Percentiles rank a stretch among this genome's conserved stretches.
Conservation (phyloP, 2,888 invertebrate species). For the Tortricodes alternella region DNA sequence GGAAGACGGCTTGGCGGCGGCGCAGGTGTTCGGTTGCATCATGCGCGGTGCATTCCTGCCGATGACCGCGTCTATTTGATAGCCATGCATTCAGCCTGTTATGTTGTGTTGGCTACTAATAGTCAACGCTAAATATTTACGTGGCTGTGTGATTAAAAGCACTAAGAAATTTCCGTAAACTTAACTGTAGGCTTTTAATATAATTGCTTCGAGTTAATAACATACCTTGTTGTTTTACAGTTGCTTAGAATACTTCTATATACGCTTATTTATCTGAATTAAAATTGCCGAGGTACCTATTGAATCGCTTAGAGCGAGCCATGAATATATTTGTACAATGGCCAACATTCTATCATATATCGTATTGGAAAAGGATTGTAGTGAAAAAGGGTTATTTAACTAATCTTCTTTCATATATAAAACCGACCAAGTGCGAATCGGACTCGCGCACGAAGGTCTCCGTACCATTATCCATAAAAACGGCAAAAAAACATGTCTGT, state of each 20-base stretch:
- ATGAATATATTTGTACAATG: neutral
- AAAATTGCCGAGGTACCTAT: neutral
- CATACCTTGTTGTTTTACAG: constrained; percentile 10
- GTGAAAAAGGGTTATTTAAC: too few species aligned
- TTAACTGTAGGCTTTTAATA: constrained; percentile 14
- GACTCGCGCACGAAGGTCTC: too few species aligned
- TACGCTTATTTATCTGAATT: neutral
- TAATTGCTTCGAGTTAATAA: constrained; percentile 21
- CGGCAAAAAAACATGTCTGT: too few species aligned
- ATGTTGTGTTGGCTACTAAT: constrained; percentile 25
- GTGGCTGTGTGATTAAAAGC: constrained; percentile 24
- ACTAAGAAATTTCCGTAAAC: constrained; percentile 26
- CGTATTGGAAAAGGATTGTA: too few species aligned
- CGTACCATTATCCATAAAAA: too few species aligned
- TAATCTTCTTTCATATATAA: too few species aligned
- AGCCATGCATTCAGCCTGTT: constrained; percentile 26
- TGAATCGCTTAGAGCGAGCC: neutral
- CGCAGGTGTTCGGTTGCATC: constrained; percentile 58
- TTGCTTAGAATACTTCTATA: constrained; percentile 8
- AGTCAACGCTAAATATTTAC: constrained; percentile 21
- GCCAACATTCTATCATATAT: too few species aligned
- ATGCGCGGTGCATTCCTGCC: constrained; percentile 35
- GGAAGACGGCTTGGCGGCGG: constrained; percentile 69
- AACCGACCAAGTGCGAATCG: too few species aligned
- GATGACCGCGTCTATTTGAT: constrained; percentile 12